A percentile compares a stretch with the other conserved stretches of the same genome.
Conservation (phyloP, 2,113 vertebrate species). For the Elaphurus davidianus region DNA sequence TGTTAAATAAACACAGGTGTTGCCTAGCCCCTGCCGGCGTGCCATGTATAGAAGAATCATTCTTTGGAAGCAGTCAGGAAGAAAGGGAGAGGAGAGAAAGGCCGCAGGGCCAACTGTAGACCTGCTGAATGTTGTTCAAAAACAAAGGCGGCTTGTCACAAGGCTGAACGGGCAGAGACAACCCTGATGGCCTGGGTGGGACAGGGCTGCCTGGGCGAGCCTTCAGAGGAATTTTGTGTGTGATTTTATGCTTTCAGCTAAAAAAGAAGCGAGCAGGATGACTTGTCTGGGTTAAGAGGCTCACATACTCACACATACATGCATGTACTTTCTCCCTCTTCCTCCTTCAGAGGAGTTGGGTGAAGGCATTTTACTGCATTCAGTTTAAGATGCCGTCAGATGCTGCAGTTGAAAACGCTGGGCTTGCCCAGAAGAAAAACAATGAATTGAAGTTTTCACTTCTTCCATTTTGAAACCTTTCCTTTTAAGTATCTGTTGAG, state of each 20-base stretch:
- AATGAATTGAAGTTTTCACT: neutral
- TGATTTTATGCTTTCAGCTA: neutral
- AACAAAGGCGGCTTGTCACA: constrained; percentile 5
- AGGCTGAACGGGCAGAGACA: neutral
- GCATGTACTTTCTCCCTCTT: rapidly evolving
- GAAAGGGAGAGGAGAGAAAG: neutral
- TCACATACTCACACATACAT: rapidly evolving
- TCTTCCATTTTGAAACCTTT: neutral
- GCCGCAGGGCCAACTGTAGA: neutral
- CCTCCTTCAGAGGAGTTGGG: neutral
- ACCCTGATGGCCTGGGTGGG: neutral
- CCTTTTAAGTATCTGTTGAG: neutral
- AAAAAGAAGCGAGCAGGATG: neutral
- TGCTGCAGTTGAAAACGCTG: neutral
- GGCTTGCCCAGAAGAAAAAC: neutral
- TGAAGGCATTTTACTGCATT: neutral
- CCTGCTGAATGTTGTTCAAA: neutral
- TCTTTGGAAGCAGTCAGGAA: constrained; percentile 26
- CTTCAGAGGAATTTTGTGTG: neutral
- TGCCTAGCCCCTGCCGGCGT: neutral
- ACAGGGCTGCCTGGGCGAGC: neutral
- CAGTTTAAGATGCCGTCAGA: neutral
- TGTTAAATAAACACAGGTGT: constrained; percentile 69
- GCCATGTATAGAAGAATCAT: neutral
- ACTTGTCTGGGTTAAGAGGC: neutral